Evolutionary conservation across 2,797 vertebrate species (phyloP).

Genomic region (Oryzias sinensis): DNA sequence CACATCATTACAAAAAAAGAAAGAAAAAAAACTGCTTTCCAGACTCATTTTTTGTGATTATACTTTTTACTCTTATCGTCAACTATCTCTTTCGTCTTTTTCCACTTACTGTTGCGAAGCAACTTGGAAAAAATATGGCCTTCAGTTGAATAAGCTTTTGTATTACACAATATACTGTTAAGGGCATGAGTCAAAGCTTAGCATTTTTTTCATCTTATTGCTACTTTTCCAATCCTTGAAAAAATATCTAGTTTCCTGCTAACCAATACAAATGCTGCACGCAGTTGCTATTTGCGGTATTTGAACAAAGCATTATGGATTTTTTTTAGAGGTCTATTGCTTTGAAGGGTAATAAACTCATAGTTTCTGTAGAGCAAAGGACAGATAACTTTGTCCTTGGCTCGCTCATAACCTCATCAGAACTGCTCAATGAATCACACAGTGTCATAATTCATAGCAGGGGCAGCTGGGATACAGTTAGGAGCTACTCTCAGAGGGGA

Average conservation of each 20-base stretch:
- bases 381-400: conserved; percentile 77
- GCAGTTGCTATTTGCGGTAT: conserved; percentile 38
- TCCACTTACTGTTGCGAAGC: conserved; percentile 64
- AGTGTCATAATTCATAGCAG: conserved; percentile 63
- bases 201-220: conserved; percentile 58
- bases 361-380: conserved; percentile 67
- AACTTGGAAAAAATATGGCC: conserved; percentile 66
- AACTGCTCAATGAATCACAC: conserved; percentile 73
- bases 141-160: conserved; percentile 67
- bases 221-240: conserved; percentile 15
- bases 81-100: conserved; percentile 19
- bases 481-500: conserved; percentile 58
- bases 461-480: conserved; percentile 67
- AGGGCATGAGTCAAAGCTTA: conserved; percentile 60
- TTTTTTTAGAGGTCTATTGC: conserved; percentile 39
- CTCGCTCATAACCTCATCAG: conserved; percentile 75
- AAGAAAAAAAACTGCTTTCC: no score
- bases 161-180: conserved; percentile 61
- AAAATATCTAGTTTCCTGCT: conserved; percentile 36
- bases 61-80: conserved; percentile 3
- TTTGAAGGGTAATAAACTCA: conserved; percentile 71
- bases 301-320: conserved; percentile 47
- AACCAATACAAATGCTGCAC: conserved; percentile 33
- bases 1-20: no score
- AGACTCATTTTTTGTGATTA: neutral